phyloP scores from a whole-genome alignment of 1,140 invertebrate species.

The Lineus longissimus region DNA sequence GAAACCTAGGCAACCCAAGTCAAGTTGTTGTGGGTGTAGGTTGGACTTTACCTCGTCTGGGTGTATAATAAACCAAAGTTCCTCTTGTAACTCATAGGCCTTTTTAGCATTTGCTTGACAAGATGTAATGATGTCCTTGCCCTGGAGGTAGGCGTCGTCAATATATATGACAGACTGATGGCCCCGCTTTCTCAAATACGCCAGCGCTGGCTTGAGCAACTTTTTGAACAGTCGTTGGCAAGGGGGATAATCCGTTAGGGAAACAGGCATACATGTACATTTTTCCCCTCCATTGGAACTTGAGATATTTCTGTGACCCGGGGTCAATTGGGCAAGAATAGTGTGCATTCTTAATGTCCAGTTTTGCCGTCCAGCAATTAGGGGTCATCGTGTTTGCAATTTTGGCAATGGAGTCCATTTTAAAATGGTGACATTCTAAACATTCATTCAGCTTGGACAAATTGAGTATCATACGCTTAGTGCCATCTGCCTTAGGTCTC shows the following conservation, averaged over 20 bases:
- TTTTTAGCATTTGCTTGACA: neutral
- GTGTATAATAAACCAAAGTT: neutral
- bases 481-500: slow-evolving; percentile 23
- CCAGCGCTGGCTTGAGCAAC: slow-evolving; percentile 17
- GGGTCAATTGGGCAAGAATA: slow-evolving; percentile 16
- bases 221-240: slow-evolving; percentile 15
- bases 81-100: neutral
- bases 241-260: slow-evolving; percentile 20
- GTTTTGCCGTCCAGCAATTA: slow-evolving; percentile 25
- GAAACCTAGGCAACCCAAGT: too few species aligned
- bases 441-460: slow-evolving; percentile 24
- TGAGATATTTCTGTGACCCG: slow-evolving; percentile 16
- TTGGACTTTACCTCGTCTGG: neutral
- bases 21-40: too few species aligned
- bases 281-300: slow-evolving; percentile 19
- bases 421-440: slow-evolving; percentile 28
- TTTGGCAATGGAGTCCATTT: slow-evolving; percentile 27
- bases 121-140: neutral
- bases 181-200: slow-evolving; percentile 10
- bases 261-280: slow-evolving; percentile 20
- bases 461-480: slow-evolving; percentile 25
- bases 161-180: slow-evolving; percentile 9
- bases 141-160: slow-evolving; percentile 9
- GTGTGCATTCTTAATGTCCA: slow-evolving; percentile 26
- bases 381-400: slow-evolving; percentile 16